Evolutionary conservation across 2,113 vertebrate genomes (phyloP).

Genomic region (Hucho hucho): DNA sequence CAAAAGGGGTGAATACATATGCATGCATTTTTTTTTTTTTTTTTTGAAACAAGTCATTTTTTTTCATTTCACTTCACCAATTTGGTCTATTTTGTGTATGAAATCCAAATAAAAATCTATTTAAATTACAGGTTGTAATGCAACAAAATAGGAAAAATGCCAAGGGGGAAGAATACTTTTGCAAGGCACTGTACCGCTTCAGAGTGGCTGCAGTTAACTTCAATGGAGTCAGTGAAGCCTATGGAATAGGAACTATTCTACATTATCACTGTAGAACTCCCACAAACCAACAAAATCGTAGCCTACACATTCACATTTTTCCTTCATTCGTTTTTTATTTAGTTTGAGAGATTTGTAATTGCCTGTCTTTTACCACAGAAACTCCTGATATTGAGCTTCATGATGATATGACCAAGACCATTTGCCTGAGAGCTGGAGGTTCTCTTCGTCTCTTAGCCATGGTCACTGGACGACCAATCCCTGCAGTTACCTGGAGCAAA

Average conservation of each 20-base stretch:
- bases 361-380: slow-evolving; percentile 73
- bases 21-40: no score
- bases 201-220: slow-evolving; percentile 90
- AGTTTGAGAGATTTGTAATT: background rate
- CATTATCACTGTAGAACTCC: background rate
- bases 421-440: slow-evolving; percentile 89
- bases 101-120: no score
- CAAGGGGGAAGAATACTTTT: no score
- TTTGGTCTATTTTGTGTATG: no score
- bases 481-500: slow-evolving; percentile 90
- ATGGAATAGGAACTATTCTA: background rate
- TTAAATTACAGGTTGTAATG: no score
- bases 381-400: slow-evolving; percentile 93
- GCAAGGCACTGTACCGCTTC: slow-evolving; percentile 77
- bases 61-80: no score
- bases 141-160: no score
- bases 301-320: background rate
- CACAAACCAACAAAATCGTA: no score
- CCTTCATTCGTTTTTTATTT: background rate
- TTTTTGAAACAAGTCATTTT: no score
- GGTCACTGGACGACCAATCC: slow-evolving; percentile 87
- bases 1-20: no score
- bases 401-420: slow-evolving; percentile 93
- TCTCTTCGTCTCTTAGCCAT: slow-evolving; percentile 86
- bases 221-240: slow-evolving; percentile 86